A percentile compares a stretch with the other conserved stretches of the same genome.
Evolutionary conservation across 2,113 vertebrate species (phyloP).

Genomic region (Glaucomys volans): DNA sequence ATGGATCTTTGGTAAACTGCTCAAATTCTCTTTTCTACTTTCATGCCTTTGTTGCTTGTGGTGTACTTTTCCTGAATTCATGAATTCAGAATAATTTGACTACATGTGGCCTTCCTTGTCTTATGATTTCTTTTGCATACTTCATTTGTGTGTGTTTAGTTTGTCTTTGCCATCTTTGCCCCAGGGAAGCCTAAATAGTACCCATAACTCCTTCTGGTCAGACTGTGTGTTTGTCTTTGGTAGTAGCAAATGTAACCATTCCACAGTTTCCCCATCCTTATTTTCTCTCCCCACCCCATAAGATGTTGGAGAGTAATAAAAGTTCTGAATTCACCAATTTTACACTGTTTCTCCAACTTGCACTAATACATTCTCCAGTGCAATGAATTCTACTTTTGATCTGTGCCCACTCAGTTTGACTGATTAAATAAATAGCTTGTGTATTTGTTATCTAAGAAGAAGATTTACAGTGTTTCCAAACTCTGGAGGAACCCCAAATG

Average conservation of each 20-base stretch:
- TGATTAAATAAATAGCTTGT: neutral
- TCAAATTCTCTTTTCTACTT: neutral
- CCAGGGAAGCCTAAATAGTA: neutral
- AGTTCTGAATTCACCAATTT: neutral
- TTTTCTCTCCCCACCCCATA: neutral
- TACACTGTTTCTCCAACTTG: neutral
- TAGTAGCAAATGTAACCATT: neutral
- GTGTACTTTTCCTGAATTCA: neutral
- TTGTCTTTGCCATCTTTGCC: neutral
- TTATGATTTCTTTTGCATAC: neutral
- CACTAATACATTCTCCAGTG: neutral
- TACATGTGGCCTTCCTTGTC: neutral
- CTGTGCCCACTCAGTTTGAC: no score
- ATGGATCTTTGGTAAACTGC: neutral
- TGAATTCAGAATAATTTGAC: neutral
- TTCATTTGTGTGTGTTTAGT: neutral
- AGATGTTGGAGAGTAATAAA: neutral
- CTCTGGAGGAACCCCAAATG: neutral
- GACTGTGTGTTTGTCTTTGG: neutral
- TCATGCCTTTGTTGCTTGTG: neutral
- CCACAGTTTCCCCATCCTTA: neutral
- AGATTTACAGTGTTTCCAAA: neutral
- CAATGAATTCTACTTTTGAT: constrained; percentile 12
- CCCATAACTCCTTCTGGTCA: neutral
- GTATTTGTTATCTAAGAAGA: neutral